Percentiles rank a stretch among this genome's conserved stretches.
Conservation (phyloP, 2,113 vertebrate species). For the Centropristis striata region DNA sequence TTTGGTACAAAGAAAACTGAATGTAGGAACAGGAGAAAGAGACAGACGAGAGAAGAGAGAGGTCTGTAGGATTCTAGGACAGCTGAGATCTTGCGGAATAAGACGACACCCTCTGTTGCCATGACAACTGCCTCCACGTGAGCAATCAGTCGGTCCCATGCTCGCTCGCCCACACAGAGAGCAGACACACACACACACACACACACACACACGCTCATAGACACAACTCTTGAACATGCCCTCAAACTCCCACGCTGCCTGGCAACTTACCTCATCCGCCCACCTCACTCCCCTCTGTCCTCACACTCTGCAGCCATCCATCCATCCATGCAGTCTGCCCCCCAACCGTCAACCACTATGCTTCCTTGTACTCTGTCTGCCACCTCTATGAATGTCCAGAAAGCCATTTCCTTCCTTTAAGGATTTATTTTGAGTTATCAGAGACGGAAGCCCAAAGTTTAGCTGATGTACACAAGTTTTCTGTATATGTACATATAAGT, state of each 20-base stretch:
- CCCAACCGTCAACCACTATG: slow-evolving; percentile 23
- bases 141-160: slow-evolving; percentile 67
- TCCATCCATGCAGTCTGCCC: slow-evolving; percentile 4
- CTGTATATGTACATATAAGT: too few species aligned
- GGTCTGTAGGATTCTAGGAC: slow-evolving; percentile 70
- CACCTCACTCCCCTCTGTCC: slow-evolving; percentile 29
- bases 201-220: slow-evolving; percentile 27
- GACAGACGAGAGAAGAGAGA: slow-evolving; percentile 8
- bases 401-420: background rate
- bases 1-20: slow-evolving; percentile 19
- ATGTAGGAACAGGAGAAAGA: slow-evolving; percentile 5
- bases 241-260: slow-evolving; percentile 70
- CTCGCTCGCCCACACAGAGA: slow-evolving; percentile 63
- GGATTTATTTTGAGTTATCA: background rate
- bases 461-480: background rate
- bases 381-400: background rate
- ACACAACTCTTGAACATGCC: slow-evolving; percentile 66
- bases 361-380: background rate
- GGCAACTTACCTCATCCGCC: slow-evolving; percentile 62
- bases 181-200: slow-evolving; percentile 22
- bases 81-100: slow-evolving; percentile 59
- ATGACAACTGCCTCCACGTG: slow-evolving; percentile 79
- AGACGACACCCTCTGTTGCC: slow-evolving; percentile 80
- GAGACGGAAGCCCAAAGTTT: background rate
- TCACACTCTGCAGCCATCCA: slow-evolving; percentile 27